phyloP scores from a whole-genome alignment of 2,888 invertebrate genomes.

The Thumatha senex region DNA sequence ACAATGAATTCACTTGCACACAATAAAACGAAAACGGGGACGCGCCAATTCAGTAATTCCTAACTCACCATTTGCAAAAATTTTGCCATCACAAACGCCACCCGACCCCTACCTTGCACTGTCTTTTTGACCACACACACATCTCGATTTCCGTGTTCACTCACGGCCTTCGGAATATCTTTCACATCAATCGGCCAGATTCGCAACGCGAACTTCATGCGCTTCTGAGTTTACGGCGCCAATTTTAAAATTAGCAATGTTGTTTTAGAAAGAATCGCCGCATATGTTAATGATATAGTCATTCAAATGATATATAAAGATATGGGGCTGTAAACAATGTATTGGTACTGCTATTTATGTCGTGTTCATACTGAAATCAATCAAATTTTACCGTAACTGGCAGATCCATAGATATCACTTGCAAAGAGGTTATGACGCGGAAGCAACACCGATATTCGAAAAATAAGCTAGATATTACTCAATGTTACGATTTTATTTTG shows the following conservation, averaged over 20 bases:
- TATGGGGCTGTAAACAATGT: no score
- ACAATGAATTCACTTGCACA: slow-evolving; percentile 72
- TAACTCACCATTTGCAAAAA: slow-evolving; percentile 90
- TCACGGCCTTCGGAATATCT: slow-evolving; percentile 87
- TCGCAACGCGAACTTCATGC: slow-evolving; percentile 84
- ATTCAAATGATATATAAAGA: no score
- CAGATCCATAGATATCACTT: slow-evolving; percentile 42
- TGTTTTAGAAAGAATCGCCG: slow-evolving; percentile 13
- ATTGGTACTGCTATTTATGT: background rate
- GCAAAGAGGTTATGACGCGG: slow-evolving; percentile 66
- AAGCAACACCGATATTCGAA: slow-evolving; percentile 41
- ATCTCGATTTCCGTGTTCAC: slow-evolving; percentile 85
- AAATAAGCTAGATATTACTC: slow-evolving; percentile 22
- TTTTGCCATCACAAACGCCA: slow-evolving; percentile 91
- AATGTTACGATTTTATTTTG: slow-evolving; percentile 9
- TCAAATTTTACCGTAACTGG: slow-evolving; percentile 28
- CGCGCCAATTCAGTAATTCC: slow-evolving; percentile 74
- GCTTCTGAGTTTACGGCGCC: slow-evolving; percentile 70
- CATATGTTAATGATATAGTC: background rate
- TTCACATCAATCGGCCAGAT: slow-evolving; percentile 86
- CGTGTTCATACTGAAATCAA: slow-evolving; percentile 3
- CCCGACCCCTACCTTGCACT: slow-evolving; percentile 90
- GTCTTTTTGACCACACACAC: slow-evolving; percentile 86
- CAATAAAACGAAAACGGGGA: slow-evolving; percentile 57
- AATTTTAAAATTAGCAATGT: slow-evolving; percentile 71